phyloP scores from a whole-genome alignment of 2,113 vertebrate genomes.

The Ophthalmolycus amberensis region DNA sequence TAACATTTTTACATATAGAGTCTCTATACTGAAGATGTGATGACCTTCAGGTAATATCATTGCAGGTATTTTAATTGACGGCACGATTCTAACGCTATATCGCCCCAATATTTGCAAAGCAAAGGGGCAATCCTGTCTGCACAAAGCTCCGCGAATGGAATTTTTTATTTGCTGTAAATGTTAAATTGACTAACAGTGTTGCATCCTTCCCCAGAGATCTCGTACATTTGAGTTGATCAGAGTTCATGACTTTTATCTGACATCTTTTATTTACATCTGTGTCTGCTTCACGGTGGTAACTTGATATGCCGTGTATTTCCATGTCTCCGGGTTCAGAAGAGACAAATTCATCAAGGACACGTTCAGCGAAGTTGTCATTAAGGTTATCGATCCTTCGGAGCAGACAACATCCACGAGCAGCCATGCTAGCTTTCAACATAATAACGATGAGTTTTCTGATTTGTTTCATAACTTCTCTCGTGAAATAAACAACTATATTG shows the following conservation, averaged over 20 bases:
- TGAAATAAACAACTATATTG: not conserved
- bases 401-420: not conserved
- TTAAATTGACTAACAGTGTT: not conserved
- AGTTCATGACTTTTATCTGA: not conserved
- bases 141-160: not conserved
- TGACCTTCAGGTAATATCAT: not conserved
- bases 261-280: not conserved
- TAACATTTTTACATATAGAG: not conserved
- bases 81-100: not conserved
- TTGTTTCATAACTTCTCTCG: not conserved
- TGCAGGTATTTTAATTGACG: not conserved
- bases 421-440: not conserved
- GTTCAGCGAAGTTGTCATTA: conserved; percentile 2
- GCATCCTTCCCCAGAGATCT: not conserved
- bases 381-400: not conserved
- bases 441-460: not conserved
- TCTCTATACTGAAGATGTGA: not conserved
- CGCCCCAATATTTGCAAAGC: not conserved
- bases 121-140: not conserved
- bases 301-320: not conserved
- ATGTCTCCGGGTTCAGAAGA: not conserved
- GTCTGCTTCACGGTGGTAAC: not conserved
- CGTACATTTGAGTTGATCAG: not conserved
- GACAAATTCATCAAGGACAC: not conserved
- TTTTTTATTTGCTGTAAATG: not conserved